Evolutionary conservation across 37 sponge, comb jelly and placozoan genomes (phyloP), one percentile per base, ranked within the genome.

Genomic region (Lycopodina hypogea): DNA sequence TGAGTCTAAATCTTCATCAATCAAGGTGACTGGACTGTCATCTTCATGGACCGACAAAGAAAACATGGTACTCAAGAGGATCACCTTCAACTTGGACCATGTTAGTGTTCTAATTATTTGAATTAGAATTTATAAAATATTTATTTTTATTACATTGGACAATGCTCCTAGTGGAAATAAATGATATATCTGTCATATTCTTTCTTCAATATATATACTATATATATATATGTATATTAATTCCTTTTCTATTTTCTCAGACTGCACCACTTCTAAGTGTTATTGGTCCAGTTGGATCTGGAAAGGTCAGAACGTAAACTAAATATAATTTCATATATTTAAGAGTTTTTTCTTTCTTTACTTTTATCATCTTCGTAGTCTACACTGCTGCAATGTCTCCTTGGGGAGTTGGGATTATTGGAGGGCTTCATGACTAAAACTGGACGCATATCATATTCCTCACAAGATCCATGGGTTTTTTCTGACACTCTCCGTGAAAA

Each of bases 391-490:
- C 90, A 89, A 55, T 84, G 85, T 42, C 51, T 89, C 53, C 51
- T 89, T 55, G 39, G 73, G 45, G 90, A 89, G 52, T 81, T 89
- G 63, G 29, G 65, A 42, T 61, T 77, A 62, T 2, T 84, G 56
- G 50, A 61, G 6, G 90, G 90, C 3, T 32, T 22, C 1, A 81
- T 84, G 64, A 75, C 57, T 15, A 71, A 86, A 24, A 53, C 19
- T 42, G 91, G 91, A 11, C 67, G 26, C n/a, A 40, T 90, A 36
- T 74, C 81, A 18, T 90, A 90, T 84, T 81, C 89, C 38, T 78
- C 84, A 8, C 92, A 91, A 53, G 76, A 83, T 56, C 84, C 89
- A 33, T 91, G 92, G 92, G 81, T 91, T 29, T 91, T 87, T 64
- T 91, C 89, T 42, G 84, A 81, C 17, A 87, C 89, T 57, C 28